phyloP scores from a whole-genome alignment of 2,888 invertebrate species.

The Idaea biselata region DNA sequence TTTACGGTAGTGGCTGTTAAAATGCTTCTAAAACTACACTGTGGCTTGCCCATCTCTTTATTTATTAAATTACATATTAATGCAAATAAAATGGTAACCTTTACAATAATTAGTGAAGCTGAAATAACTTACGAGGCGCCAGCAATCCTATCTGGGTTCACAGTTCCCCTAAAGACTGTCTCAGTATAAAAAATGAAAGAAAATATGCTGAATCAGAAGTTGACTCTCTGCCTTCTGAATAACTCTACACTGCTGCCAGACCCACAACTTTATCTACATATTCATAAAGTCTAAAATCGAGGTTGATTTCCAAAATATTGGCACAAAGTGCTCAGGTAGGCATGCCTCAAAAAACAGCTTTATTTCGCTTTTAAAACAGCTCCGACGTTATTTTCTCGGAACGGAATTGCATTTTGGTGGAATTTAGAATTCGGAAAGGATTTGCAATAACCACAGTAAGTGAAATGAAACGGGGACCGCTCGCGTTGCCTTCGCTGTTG shows the following conservation, averaged over 20 bases:
- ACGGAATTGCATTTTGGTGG: constrained; percentile 15
- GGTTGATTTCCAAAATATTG: constrained; percentile 1
- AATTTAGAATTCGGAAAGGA: constrained; percentile 3
- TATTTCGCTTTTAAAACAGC: constrained; percentile 14
- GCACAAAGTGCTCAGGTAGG: constrained; percentile 13
- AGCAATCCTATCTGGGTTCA: background rate
- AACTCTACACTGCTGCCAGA: background rate
- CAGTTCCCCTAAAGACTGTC: background rate
- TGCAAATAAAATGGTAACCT: background rate
- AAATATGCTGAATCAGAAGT: constrained; percentile 4
- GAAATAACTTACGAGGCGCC: background rate
- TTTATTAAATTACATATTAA: background rate
- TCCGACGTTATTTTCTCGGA: constrained; percentile 13
- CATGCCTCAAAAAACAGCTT: constrained; percentile 10
- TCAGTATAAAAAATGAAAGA: constrained; percentile 2
- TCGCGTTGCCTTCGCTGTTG: background rate
- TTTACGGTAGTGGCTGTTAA: background rate
- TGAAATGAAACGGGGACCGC: constrained; percentile 1
- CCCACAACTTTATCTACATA: background rate
- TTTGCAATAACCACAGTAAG: constrained; percentile 6
- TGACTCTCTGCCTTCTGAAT: constrained; percentile 1
- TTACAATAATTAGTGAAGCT: background rate
- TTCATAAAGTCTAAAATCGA: background rate
- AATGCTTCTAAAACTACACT: background rate
- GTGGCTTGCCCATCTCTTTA: background rate